These are phyloP conservation scores for Pituophis catenifer DNA, from an alignment of 2,113 vertebrate genomes.

Conservation along the genomic window DNA sequence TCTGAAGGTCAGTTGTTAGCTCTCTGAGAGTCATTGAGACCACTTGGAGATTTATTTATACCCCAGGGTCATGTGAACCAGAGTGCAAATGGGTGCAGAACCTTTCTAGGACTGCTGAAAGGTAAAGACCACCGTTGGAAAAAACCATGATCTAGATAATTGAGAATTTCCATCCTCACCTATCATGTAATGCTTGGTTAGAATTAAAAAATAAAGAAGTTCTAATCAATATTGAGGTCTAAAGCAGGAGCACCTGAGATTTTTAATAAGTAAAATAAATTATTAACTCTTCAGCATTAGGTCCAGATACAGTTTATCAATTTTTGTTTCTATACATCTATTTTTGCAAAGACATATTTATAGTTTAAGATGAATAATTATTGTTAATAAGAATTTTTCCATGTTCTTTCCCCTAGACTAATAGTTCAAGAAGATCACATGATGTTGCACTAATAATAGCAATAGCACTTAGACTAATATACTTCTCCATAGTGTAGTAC, in stretches of 20 bases:
- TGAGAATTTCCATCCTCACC: neutral
- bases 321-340: constrained; percentile 30
- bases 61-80: neutral
- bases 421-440: neutral
- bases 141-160: neutral
- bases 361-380: neutral
- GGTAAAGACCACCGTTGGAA: neutral
- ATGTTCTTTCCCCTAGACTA: neutral
- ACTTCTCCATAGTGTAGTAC: neutral
- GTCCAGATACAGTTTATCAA: constrained; percentile 16
- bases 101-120: neutral
- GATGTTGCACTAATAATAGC: neutral
- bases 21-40: neutral
- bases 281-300: constrained; percentile 13
- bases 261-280: neutral
- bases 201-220: neutral
- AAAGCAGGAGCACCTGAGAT: neutral
- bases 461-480: neutral
- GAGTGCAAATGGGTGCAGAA: neutral
- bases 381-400: neutral
- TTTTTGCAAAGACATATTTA: constrained; percentile 27
- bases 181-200: neutral
- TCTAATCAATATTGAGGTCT: neutral
- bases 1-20: neutral
- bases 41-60: neutral